A percentile compares a stretch with the other conserved stretches of the same genome.
These are phyloP conservation scores for Chascanopsetta lugubris DNA, from an alignment of 2,113 vertebrate species.

Conservation along the genomic window DNA sequence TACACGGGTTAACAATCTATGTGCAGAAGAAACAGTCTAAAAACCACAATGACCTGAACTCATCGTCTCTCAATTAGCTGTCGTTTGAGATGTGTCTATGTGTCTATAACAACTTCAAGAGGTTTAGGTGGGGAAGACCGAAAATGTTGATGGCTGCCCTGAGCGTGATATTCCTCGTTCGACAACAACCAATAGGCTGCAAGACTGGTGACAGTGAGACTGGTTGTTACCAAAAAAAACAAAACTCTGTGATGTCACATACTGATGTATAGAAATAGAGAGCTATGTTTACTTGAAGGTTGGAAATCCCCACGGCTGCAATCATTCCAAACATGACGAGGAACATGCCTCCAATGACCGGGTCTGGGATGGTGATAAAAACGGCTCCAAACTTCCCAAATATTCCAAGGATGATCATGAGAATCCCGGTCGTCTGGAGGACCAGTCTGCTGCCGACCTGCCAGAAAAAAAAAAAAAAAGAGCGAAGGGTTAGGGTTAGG, in stretches of 20 bases:
- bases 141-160: too few species aligned
- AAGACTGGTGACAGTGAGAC: too few species aligned
- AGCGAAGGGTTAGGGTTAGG: background rate
- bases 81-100: too few species aligned
- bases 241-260: background rate
- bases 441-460: constrained; percentile 85
- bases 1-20: too few species aligned
- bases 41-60: too few species aligned
- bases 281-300: constrained; percentile 79
- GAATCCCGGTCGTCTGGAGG: constrained; percentile 78
- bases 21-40: too few species aligned
- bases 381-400: constrained; percentile 85
- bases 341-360: constrained; percentile 86
- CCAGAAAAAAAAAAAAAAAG: background rate
- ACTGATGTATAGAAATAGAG: background rate
- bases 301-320: constrained; percentile 83
- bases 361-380: constrained; percentile 85
- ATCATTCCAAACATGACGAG: constrained; percentile 87
- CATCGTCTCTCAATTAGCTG: too few species aligned
- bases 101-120: too few species aligned
- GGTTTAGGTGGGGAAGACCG: too few species aligned
- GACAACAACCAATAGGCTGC: too few species aligned
- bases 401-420: constrained; percentile 82
- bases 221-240: too few species aligned
- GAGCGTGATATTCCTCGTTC: too few species aligned